Evolutionary conservation across 2,113 vertebrate species (phyloP).

Genomic region (Furnarius figulus): DNA sequence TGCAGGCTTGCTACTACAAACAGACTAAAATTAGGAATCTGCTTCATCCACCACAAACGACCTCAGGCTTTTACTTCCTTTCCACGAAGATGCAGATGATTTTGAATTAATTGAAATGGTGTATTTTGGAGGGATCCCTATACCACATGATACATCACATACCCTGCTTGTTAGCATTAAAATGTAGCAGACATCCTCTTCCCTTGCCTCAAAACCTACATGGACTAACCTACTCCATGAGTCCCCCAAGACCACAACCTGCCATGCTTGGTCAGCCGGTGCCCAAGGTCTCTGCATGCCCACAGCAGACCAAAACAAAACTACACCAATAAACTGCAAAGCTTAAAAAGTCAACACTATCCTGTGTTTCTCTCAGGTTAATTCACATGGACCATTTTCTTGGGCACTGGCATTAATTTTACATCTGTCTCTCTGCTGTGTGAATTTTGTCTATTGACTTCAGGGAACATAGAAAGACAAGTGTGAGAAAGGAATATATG

Average conservation of each 20-base stretch:
- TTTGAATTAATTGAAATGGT: background rate
- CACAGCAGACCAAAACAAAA: background rate
- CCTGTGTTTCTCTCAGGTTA: background rate
- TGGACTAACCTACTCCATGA: background rate
- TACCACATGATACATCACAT: background rate
- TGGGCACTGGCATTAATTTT: background rate
- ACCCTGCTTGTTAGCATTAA: background rate
- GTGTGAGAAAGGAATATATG: background rate
- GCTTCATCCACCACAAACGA: background rate
- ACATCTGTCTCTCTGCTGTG: background rate
- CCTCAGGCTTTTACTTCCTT: background rate
- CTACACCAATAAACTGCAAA: background rate
- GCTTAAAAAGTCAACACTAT: background rate
- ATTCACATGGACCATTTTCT: background rate
- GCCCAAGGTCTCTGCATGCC: background rate
- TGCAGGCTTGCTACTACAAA: background rate
- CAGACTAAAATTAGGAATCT: background rate
- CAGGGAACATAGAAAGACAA: background rate
- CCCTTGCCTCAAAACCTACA: background rate
- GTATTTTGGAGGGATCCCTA: background rate
- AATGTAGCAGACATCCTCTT: background rate
- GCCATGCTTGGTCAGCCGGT: background rate
- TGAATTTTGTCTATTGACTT: background rate
- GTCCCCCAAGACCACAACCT: background rate
- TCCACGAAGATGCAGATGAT: background rate